Percentiles rank a stretch among this genome's conserved stretches.
Conservation (phyloP, 2,113 vertebrate genomes). For the Chionomys nivalis region DNA sequence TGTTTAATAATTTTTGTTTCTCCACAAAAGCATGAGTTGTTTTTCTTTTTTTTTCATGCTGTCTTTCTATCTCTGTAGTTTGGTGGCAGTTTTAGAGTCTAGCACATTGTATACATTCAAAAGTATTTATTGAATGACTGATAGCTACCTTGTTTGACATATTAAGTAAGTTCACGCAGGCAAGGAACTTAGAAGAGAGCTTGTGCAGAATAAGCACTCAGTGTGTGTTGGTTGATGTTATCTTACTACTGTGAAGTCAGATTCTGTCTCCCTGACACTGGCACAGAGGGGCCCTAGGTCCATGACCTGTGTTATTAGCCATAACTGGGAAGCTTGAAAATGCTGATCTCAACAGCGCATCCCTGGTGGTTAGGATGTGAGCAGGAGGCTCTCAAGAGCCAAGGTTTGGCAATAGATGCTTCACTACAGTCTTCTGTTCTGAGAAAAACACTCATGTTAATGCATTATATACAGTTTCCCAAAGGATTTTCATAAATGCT, state of each 20-base stretch:
- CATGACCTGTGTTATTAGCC: background rate
- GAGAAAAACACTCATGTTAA: background rate
- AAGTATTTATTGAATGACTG: conserved; percentile 31
- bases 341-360: background rate
- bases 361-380: no score
- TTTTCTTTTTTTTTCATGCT: background rate
- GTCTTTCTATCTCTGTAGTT: background rate
- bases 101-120: background rate
- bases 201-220: background rate
- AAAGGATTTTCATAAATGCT: background rate
- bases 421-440: background rate
- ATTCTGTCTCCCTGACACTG: background rate
- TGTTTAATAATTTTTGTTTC: background rate
- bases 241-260: conserved; percentile 4
- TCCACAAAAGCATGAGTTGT: background rate
- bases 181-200: conserved; percentile 42
- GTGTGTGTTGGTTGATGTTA: background rate
- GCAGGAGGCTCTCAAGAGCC: no score
- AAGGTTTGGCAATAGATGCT: background rate
- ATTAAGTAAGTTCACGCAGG: conserved; percentile 28
- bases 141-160: background rate
- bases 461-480: background rate
- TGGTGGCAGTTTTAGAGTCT: background rate
- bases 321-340: background rate
- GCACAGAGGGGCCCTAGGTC: background rate